Conservation (phyloP, 1,140 invertebrate genomes). For the Hylyphantes graminicola region DNA sequence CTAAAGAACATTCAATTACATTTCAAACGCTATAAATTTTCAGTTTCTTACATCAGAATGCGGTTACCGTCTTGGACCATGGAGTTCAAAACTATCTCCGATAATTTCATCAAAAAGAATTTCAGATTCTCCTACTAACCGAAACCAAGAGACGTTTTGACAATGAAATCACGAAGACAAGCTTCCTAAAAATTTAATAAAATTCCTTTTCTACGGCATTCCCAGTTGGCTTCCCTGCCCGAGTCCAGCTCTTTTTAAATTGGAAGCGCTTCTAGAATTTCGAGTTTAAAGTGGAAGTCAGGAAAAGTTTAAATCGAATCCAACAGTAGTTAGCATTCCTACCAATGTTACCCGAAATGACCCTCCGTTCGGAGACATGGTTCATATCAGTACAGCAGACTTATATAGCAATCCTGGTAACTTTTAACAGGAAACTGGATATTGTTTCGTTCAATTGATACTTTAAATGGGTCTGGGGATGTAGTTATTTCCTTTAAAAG, state of each 20-base stretch:
- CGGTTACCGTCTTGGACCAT: conserved; percentile 15
- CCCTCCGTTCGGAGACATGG: conserved; percentile 35
- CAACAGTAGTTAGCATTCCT: conserved; percentile 56
- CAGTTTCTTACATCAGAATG: conserved; percentile 29
- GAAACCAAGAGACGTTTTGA: neutral
- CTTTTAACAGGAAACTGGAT: conserved; percentile 36
- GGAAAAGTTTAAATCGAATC: conserved; percentile 59
- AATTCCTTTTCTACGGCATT: conserved; percentile 38
- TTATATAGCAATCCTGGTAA: conserved; percentile 26
- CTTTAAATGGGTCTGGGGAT: conserved; percentile 44
- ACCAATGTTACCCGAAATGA: conserved; percentile 35
- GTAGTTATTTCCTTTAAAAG: conserved; percentile 44
- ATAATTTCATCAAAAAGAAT: too few relatives aligned
- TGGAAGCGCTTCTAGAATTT: conserved; percentile 47
- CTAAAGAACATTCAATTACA: too few relatives aligned
- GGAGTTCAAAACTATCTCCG: neutral
- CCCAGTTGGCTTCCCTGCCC: conserved; percentile 32
- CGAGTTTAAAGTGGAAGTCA: conserved; percentile 52
- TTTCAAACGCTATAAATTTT: too few relatives aligned
- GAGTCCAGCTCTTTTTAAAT: conserved; percentile 40
- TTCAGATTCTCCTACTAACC: too few relatives aligned
- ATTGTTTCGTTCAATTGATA: conserved; percentile 48
- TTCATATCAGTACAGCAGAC: conserved; percentile 37
- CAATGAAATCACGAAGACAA: conserved; percentile 60
- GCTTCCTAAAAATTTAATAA: conserved; percentile 58